These are phyloP conservation scores for Selene dorsalis DNA, from an alignment of 2,797 vertebrate species.

Conservation along the genomic window DNA sequence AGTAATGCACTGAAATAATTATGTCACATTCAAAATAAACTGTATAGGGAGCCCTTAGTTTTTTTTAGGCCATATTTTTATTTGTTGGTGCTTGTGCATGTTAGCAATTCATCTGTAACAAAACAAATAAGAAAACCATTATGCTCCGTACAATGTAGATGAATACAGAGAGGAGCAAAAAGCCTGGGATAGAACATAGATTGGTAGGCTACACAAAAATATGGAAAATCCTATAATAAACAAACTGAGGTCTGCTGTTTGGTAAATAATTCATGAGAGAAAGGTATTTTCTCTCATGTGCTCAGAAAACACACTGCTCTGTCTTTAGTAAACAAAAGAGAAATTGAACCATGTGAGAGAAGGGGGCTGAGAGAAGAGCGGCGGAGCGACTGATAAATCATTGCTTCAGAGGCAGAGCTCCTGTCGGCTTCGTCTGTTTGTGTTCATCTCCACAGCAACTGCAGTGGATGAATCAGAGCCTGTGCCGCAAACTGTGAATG, in stretches of 20 bases:
- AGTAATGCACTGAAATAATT: neutral
- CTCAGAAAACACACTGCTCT: slow-evolving; percentile 1
- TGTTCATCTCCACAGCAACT: slow-evolving; percentile 66
- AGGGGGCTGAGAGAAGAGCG: neutral
- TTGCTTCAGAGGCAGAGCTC: slow-evolving; percentile 26
- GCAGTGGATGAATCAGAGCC: slow-evolving; percentile 48
- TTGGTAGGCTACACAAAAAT: neutral
- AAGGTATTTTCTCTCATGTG: neutral
- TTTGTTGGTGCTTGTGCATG: neutral
- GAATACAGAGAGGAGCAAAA: neutral
- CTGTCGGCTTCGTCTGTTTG: slow-evolving; percentile 54
- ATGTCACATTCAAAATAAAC: neutral
- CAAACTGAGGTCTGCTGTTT: neutral
- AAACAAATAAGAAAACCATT: too few relatives aligned
- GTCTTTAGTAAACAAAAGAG: slow-evolving; percentile 4
- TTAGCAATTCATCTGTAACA: too few relatives aligned
- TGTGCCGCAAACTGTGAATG: slow-evolving; percentile 35
- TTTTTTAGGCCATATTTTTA: neutral
- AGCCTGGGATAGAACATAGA: neutral
- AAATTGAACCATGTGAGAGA: slow-evolving; percentile 1
- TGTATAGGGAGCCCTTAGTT: neutral
- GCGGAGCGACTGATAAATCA: slow-evolving; percentile 32
- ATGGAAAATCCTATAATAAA: neutral
- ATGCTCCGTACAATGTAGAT: neutral
- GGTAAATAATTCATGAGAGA: slow-evolving; percentile 9